A percentile compares a stretch with the other conserved stretches of the same genome.
Evolutionary conservation across 1,140 invertebrate species (phyloP).

Genomic region (Oryctes rhinoceros): DNA sequence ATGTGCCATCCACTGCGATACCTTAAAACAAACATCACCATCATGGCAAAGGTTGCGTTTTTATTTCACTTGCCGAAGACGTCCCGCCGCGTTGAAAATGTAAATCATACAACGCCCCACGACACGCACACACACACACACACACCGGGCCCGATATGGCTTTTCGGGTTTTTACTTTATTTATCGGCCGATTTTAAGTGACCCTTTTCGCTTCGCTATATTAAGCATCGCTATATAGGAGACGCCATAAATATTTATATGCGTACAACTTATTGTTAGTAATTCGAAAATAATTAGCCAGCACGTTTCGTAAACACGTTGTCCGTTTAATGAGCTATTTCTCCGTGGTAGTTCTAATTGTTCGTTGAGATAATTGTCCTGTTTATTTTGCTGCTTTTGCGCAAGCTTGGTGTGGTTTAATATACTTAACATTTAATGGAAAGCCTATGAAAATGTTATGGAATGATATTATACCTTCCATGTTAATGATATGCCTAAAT

Average conservation of each 20-base stretch:
- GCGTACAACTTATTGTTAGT: neutral
- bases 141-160: conserved; percentile 43
- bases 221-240: conserved; percentile 47
- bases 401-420: no score
- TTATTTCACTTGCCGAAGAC: conserved; percentile 50
- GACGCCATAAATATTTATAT: conserved; percentile 51
- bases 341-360: no score
- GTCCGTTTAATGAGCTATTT: no score
- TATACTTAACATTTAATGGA: no score
- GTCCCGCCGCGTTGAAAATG: conserved; percentile 51
- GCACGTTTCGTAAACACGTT: neutral
- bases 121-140: conserved; percentile 40
- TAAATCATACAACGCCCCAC: conserved; percentile 51
- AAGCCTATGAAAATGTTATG: no score
- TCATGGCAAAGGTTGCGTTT: conserved; percentile 50
- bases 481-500: no score
- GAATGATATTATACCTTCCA: no score
- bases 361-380: no score
- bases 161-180: conserved; percentile 49
- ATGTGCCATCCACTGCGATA: conserved; percentile 30
- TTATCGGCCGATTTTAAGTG: conserved; percentile 50
- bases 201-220: conserved; percentile 46
- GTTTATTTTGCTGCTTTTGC: no score
- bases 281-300: conserved; percentile 22
- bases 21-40: conserved; percentile 46